Conservation (phyloP, 1,140 invertebrate species). For the Megalopta genalis region DNA sequence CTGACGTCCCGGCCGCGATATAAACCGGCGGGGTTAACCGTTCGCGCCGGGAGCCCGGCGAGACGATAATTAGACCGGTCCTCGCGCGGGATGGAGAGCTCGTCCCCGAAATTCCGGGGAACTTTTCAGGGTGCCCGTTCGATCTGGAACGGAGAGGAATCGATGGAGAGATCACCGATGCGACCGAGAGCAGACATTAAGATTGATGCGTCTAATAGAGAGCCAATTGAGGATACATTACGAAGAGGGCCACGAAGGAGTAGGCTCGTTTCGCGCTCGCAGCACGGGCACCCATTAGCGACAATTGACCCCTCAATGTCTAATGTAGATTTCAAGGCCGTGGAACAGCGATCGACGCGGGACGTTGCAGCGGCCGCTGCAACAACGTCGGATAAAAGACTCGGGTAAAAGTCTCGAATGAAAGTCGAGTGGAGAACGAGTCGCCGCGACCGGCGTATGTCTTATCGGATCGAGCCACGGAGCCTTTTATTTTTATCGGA, state of each 20-base stretch:
- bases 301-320: conserved; percentile 46
- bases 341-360: conserved; percentile 7
- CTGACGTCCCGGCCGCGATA: no score
- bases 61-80: no score
- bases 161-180: conserved; percentile 17
- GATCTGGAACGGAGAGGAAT: background rate
- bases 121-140: no score
- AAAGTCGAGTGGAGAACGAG: background rate
- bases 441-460: background rate
- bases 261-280: conserved; percentile 4
- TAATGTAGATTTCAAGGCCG: conserved; percentile 51
- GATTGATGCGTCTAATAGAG: conserved; percentile 41
- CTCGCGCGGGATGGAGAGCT: no score
- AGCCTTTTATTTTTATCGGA: no score
- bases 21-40: no score
- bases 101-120: no score
- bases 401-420: no score
- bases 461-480: no score
- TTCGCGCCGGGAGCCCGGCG: no score
- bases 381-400: no score
- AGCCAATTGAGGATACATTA: conserved; percentile 44
- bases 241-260: conserved; percentile 1
- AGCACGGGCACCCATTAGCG: conserved; percentile 40
- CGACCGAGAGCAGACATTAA: conserved; percentile 24
- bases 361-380: background rate